Conservation (phyloP, 2,797 vertebrate species). For the Parotocinclus haroldoi region DNA sequence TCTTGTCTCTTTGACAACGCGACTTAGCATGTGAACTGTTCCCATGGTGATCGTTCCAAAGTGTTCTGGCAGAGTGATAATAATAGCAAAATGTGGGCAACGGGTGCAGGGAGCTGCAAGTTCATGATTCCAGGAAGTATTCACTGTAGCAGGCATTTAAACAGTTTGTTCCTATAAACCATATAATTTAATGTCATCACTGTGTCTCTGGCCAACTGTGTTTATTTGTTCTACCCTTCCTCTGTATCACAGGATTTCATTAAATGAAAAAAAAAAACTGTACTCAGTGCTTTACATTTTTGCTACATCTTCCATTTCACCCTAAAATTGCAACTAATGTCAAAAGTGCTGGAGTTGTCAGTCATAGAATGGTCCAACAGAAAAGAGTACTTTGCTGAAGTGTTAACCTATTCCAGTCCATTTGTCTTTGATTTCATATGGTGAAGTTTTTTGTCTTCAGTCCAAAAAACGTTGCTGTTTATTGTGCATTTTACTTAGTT, state of each 20-base stretch:
- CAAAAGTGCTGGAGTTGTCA: background rate
- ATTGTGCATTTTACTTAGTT: no score
- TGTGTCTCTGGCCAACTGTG: background rate
- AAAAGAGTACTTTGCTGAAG: no score
- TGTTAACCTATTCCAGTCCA: no score
- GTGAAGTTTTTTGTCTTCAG: no score
- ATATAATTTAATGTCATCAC: conserved; percentile 6
- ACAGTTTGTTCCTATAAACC: background rate
- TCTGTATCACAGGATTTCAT: background rate
- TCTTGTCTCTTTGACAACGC: conserved; percentile 70
- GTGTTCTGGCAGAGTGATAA: conserved; percentile 58
- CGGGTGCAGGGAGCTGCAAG: conserved; percentile 15
- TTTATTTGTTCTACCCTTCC: conserved; percentile 8
- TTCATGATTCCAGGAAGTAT: conserved; percentile 2
- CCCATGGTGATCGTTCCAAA: conserved; percentile 68
- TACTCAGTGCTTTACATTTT: no score
- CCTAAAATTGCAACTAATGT: background rate
- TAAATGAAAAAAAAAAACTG: conserved; percentile 3
- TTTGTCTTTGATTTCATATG: no score
- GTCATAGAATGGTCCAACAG: no score
- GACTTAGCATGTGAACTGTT: conserved; percentile 68
- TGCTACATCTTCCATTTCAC: background rate
- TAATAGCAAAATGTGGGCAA: conserved; percentile 38
- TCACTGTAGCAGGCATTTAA: background rate
- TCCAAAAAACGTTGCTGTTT: no score